A percentile compares a stretch with the other conserved stretches of the same genome.
phyloP scores from a whole-genome alignment of 2,888 invertebrate species.

The Pachliopta kotzebuea region DNA sequence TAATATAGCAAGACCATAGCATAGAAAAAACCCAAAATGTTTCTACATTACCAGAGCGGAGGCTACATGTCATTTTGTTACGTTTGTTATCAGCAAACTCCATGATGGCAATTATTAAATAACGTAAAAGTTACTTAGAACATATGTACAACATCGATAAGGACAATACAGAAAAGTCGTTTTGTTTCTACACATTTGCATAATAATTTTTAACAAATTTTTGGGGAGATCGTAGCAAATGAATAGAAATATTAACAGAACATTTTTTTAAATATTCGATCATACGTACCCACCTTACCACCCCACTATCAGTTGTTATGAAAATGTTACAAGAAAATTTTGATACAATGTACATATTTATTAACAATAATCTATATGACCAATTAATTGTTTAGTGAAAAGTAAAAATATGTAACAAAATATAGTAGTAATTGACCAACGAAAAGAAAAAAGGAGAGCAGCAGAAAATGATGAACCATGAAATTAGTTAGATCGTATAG shows the following conservation, averaged over 20 bases:
- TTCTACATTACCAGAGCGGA: background rate
- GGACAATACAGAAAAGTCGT: slow-evolving; percentile 3
- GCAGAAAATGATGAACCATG: too few relatives aligned
- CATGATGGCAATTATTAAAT: slow-evolving; percentile 14
- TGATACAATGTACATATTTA: too few relatives aligned
- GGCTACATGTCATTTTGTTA: background rate
- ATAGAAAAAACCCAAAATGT: background rate
- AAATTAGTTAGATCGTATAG: too few relatives aligned
- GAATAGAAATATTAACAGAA: background rate
- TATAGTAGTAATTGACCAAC: too few relatives aligned
- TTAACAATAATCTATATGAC: too few relatives aligned
- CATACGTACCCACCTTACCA: too few relatives aligned
- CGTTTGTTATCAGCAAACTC: slow-evolving; percentile 1
- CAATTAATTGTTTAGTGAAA: too few relatives aligned
- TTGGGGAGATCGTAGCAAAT: background rate
- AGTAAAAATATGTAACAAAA: too few relatives aligned
- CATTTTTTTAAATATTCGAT: background rate
- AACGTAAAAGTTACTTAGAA: slow-evolving; percentile 1
- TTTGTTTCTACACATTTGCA: slow-evolving; percentile 9
- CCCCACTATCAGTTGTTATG: too few relatives aligned
- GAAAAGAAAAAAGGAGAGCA: too few relatives aligned
- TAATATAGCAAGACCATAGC: background rate
- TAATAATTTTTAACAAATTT: slow-evolving; percentile 18
- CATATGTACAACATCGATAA: slow-evolving; percentile 12
- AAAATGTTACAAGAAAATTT: too few relatives aligned